Percentiles rank a stretch among this genome's conserved stretches.
Evolutionary conservation across 2,888 invertebrate genomes (phyloP).

Genomic region (Platycheirus rosarum): DNA sequence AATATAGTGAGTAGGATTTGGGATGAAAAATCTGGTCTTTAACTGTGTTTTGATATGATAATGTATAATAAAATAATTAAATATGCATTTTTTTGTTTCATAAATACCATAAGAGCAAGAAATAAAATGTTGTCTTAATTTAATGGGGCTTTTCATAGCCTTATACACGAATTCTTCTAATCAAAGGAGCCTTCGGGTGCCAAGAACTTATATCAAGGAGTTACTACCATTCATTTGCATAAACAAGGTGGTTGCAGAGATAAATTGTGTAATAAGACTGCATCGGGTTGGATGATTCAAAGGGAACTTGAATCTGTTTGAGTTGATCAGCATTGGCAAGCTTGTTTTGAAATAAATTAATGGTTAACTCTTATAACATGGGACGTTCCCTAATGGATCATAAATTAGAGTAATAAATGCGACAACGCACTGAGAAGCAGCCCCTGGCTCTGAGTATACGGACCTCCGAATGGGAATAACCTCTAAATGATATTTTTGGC

Average conservation of each 20-base stretch:
- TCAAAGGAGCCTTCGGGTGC: slow-evolving; percentile 5
- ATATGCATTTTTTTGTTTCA: slow-evolving; percentile 9
- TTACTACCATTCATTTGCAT: slow-evolving; percentile 52
- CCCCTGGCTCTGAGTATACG: too few species aligned
- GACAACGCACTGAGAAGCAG: too few species aligned
- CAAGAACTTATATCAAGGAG: neutral
- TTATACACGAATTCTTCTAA: neutral
- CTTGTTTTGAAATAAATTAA: slow-evolving; percentile 47
- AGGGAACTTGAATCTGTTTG: slow-evolving; percentile 4
- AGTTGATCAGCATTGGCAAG: slow-evolving; percentile 6
- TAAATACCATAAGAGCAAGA: slow-evolving; percentile 4
- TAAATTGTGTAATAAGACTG: slow-evolving; percentile 44
- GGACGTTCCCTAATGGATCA: slow-evolving; percentile 35
- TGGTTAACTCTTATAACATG: slow-evolving; percentile 40
- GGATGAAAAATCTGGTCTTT: slow-evolving; percentile 5
- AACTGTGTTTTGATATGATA: too few species aligned
- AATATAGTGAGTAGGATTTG: neutral
- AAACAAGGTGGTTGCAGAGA: slow-evolving; percentile 39
- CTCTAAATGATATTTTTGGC: too few species aligned
- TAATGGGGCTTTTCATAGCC: neutral
- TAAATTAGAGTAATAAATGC: slow-evolving; percentile 22
- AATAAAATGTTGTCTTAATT: neutral
- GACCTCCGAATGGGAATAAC: too few species aligned
- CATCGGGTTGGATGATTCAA: neutral
- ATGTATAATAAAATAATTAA: slow-evolving; percentile 34